Evolutionary conservation across 2,113 vertebrate genomes (phyloP), one percentile per base, ranked within the genome.

Genomic region (Syngnathus typhle): DNA sequence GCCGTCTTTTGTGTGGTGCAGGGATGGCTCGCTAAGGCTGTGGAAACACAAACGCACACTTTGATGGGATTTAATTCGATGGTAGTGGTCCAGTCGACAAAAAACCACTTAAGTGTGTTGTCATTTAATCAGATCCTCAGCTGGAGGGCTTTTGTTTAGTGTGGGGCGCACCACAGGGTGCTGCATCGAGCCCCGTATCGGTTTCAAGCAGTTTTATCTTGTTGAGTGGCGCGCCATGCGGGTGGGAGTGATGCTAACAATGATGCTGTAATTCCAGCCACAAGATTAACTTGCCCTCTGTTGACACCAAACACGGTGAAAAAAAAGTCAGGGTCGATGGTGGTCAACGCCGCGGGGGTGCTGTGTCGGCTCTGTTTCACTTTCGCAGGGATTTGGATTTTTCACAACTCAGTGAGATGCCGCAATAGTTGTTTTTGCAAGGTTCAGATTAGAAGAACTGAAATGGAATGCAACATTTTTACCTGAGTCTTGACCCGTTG

Each of bases 21-120:
- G 81, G 9, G 84, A 80, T 0, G 82, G 80, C 62, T 90, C 84
- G 4, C 87, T 89, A 72, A 84, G 58, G 71, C 86, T 89, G 81
- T 0, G 27, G 43, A 77, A 10, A 73, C 11, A 68, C 38, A 5
- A 15, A 63, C 1, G 1, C 1, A 55, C 7, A 23, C 21, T 21
- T 23, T 54, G n/a, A 54, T 23, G 21, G 18, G 44, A 47, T 47
- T 47, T 47, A 15, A 16, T 47, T 18, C 13, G 5, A 6, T 16
- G 9, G n/a, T 49, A 49, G 46, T 6, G 46, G 46, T 32, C 27
- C 27, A 32, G 27, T 32, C 27, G 3, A 32, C 27, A 36, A 5
- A 36, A 60, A 18, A 39, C 9, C 1, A 38, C 23, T 37, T 58
- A 2, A 5, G 27, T 19, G 56, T 1, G 32, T 15, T 13, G 16